Base-by-base conservation (phyloP, 2,888 invertebrate genomes). In the Vanessa cardui region DNA sequence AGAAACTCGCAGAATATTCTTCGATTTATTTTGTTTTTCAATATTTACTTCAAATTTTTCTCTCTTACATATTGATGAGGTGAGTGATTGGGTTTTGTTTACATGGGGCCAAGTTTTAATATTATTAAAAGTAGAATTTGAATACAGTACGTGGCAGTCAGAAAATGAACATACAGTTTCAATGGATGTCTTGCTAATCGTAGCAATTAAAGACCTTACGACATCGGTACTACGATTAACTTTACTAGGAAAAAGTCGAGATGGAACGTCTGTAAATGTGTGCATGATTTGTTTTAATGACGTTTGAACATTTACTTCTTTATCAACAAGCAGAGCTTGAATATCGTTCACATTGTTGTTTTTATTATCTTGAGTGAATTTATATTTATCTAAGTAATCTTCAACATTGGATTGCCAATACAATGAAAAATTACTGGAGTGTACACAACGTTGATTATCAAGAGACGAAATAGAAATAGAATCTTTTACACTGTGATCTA, bases 291-390 rank as follows among this genome's bases (percentile, higher is more conserved):
- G 76, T 70, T 72, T 83, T 7, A 75, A 75, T 18, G 71, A 66
- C 7, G 83, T 58, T 66, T 81, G 77, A 6, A 74, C 86, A 65
- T 72, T 78, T 7, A 88, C 83, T 80, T 86, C 87, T 78, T 89
- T 89, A 68, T 90, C 87, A 12, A 73, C 77, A 62, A 69, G 77
- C 18, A 68, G 62, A 8, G 77, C 72, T 62, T 76, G 80, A 21
- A 46, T 33, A 61, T 47, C 47, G 62, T 61, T 3, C 6, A 70
- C 7, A 9, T 69, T 69, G 12, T 44, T 46, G 7, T 16, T 68
- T 45, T 15, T 21, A 60, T 66, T 20, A 33, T 63, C 60, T 60
- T 64, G 66, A 26, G 31, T 52, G 8, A 59, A 12, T 39, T 64
- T 44, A 33, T 20, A 15, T 18, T 59, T 66, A 15, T 52, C 68